Conservation (phyloP, 2,888 invertebrate genomes). For the Hypsopygia costalis region DNA sequence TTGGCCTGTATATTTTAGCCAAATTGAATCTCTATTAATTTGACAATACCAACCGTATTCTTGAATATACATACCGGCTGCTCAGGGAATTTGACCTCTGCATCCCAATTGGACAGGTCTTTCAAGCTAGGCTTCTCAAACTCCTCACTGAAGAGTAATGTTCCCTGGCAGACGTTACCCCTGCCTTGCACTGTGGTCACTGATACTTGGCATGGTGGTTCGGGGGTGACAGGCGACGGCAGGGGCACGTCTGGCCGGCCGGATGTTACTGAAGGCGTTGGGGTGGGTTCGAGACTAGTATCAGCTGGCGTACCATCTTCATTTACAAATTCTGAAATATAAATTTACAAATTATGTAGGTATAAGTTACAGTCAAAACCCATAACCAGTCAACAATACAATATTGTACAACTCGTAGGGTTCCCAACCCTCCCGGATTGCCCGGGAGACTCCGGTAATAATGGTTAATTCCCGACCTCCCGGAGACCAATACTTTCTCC, state of each 20-base stretch:
- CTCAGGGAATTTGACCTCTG: constrained; percentile 77
- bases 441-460: too few relatives aligned
- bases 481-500: too few relatives aligned
- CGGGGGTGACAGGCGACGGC: constrained; percentile 13
- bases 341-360: too few relatives aligned
- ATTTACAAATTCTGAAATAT: constrained; percentile 52
- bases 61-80: constrained; percentile 81
- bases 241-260: constrained; percentile 1
- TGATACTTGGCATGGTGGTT: constrained; percentile 34
- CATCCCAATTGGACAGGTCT: constrained; percentile 65
- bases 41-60: too few relatives aligned
- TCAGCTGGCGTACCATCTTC: constrained; percentile 48
- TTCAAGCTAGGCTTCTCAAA: constrained; percentile 59
- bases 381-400: too few relatives aligned
- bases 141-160: constrained; percentile 82
- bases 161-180: constrained; percentile 64
- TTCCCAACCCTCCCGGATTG: too few relatives aligned
- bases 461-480: too few relatives aligned
- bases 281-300: constrained; percentile 18
- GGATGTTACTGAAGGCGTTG: constrained; percentile 7
- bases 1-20: too few relatives aligned
- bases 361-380: too few relatives aligned
- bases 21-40: too few relatives aligned
- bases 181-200: constrained; percentile 41
- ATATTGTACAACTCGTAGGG: too few relatives aligned